A percentile compares a stretch with the other conserved stretches of the same genome.
Conservation (phyloP, 2,113 vertebrate genomes). For the Cochlearius cochlearius region DNA sequence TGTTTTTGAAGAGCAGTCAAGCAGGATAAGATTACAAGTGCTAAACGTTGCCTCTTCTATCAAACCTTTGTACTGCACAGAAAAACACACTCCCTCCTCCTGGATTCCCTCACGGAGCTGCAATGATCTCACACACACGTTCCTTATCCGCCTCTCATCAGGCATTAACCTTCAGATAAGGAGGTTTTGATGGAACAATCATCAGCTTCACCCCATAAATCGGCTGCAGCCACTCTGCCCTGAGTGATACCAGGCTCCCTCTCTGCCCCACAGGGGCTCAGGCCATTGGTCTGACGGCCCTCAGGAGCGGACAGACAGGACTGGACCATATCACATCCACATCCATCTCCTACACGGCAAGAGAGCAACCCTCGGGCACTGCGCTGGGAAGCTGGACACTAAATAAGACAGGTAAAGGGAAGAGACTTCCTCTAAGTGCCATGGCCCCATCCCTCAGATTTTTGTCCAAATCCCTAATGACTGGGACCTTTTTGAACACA, state of each 20-base stretch:
- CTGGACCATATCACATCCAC: not conserved
- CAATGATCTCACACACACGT: not conserved
- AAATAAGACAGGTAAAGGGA: not conserved
- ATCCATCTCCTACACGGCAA: accelerated
- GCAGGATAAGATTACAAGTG: not conserved
- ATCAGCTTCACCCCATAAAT: not conserved
- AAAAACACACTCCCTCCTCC: not conserved
- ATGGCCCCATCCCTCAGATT: not conserved
- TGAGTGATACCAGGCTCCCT: not conserved
- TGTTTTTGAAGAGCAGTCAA: slow-evolving; percentile 3
- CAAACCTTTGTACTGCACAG: not conserved
- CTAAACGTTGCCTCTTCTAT: not conserved
- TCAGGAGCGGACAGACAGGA: not conserved
- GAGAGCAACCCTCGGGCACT: not conserved
- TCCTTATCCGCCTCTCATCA: not conserved
- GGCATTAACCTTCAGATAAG: not conserved
- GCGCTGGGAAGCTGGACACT: not conserved
- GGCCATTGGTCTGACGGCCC: not conserved
- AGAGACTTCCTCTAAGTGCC: not conserved
- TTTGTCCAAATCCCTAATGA: not conserved
- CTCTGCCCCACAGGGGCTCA: not conserved
- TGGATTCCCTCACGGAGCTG: not conserved
- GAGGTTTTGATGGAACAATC: not conserved
- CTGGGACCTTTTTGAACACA: not conserved
- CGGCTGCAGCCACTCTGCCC: not conserved